Base-by-base conservation (phyloP, 2,113 vertebrate genomes). In the Myiozetetes cayanensis region DNA sequence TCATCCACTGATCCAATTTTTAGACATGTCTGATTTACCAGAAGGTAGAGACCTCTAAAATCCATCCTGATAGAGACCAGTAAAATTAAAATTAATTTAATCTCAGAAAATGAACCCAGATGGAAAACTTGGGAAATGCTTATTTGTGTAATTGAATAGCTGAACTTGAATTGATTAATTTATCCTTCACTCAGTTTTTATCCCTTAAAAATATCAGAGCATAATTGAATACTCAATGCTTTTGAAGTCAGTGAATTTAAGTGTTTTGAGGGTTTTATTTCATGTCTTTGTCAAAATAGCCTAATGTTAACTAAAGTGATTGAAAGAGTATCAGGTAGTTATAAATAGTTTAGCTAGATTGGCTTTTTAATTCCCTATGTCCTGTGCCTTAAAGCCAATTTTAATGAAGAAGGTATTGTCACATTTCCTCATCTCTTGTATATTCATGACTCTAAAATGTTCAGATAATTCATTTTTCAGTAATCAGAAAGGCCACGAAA, bases 401-500 rank as follows among this genome's bases (percentile, higher is more conserved):
- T 95, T 94, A 93, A 96, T 93, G 87, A 91, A 91, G 43, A 76
- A 94, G 41, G 31, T 76, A 77, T 85, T 87, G 83, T 72, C 90
- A 95, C 46, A 44, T 90, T 93, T 96, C 91, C 93, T 78, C 91
- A 81, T 73, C 77, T 90, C 67, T 96, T 96, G 77, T 92, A 95
- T 95, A 96, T 96, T 79, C 25, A 43, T 92, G 86, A 90, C 85
- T 93, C 95, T 71, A 91, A 94, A 92, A 85, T 73, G 78, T 79
- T 85, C 76, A 65, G 63, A 77, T 81, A 92, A 94, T 96, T 97
- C 35, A 49, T 95, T 96, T 94, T 66, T 86, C 50, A 21, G 66
- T 96, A 78, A 97, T 96, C 71, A 87, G 93, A 97, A 85, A 70
- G 18, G 41, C 44, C 25, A 27, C 81, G 95, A 91, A 97, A 97